Evolutionary conservation across 2,113 vertebrate species (phyloP), one percentile per base, ranked within the genome.

Genomic region (Rhinichthys klamathensis): DNA sequence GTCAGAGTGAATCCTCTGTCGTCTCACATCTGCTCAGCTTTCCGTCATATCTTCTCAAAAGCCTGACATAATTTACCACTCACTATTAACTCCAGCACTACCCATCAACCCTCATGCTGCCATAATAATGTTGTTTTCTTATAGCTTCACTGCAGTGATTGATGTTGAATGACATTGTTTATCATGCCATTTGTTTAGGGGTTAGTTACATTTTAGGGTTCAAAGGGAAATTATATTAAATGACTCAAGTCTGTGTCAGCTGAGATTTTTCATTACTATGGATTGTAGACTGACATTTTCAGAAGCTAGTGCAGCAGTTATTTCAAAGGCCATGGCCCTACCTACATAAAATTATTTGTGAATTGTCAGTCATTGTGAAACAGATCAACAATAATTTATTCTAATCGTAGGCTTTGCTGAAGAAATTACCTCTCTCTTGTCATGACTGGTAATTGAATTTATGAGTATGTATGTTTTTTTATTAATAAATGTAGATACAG

Each of bases 41-140:
- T 86, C 84, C 32, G 9, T 79, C 74, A 80, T 70, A 70, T 73
- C 54, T 61, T 35, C 72, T 85, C 83, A 75, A 51, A 77, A 81
- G 60, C 80, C 15, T 41, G 12, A 65, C 38, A 56, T 80, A 74
- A 82, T 80, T 85, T n/a, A 80, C 35, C 82, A 1, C n/a, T 51
- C 67, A 25, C 38, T 75, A 54, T 88, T 74, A 85, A 74, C 81
- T 86, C 18, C 63, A 69, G 27, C 74, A 65, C 10, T 38, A 80
- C 3, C 70, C 32, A 21, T 51, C 30, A 30, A 38, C 16, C 54
- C 67, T 32, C 72, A 78, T 32, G 10, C 32, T 49, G 56, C 49
- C 51, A 49, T 16, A 54, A 27, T 11, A 35, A 27, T 30, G 13
- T 56, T 32, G 18, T 63, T 9, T 16, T 58, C 49, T 8, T 30